Evolutionary conservation across 2,888 invertebrate genomes (phyloP).

Genomic region (Arctia plantaginis): DNA sequence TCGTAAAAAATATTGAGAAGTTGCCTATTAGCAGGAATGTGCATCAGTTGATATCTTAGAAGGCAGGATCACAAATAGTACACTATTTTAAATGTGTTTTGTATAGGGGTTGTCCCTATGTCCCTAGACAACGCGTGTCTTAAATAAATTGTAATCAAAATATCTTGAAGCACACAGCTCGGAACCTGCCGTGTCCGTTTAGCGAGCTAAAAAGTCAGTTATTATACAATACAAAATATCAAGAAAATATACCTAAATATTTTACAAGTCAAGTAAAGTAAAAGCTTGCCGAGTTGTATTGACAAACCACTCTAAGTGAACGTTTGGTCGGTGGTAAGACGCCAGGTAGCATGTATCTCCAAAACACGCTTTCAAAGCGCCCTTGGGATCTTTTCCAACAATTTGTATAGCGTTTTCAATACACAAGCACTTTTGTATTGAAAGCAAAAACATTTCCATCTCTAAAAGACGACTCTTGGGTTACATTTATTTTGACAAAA

Average conservation of each 20-base stretch:
- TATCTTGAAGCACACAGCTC: background rate
- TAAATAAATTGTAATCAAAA: background rate
- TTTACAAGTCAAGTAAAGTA: constrained; percentile 58
- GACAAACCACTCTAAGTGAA: constrained; percentile 72
- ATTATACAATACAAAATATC: constrained; percentile 18
- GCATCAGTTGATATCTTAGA: too few species aligned
- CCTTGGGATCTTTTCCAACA: constrained; percentile 57
- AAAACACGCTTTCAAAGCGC: constrained; percentile 61
- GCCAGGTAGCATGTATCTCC: constrained; percentile 58
- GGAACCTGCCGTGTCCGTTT: background rate
- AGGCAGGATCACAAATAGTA: too few species aligned
- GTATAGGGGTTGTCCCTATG: too few species aligned
- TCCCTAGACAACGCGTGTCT: too few species aligned
- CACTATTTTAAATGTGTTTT: too few species aligned
- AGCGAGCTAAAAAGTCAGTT: constrained; percentile 10
- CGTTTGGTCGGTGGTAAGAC: constrained; percentile 67
- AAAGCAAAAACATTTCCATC: constrained; percentile 56
- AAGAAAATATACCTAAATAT: constrained; percentile 36
- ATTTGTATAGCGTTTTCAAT: constrained; percentile 57
- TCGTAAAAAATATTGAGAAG: too few species aligned
- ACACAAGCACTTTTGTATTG: constrained; percentile 55
- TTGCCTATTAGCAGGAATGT: too few species aligned
- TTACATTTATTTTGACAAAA: constrained; percentile 42
- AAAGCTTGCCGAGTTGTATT: constrained; percentile 70
- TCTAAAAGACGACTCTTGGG: constrained; percentile 49